Base-by-base conservation (phyloP, 2,113 vertebrate genomes). In the Phaethornis superciliosus region DNA sequence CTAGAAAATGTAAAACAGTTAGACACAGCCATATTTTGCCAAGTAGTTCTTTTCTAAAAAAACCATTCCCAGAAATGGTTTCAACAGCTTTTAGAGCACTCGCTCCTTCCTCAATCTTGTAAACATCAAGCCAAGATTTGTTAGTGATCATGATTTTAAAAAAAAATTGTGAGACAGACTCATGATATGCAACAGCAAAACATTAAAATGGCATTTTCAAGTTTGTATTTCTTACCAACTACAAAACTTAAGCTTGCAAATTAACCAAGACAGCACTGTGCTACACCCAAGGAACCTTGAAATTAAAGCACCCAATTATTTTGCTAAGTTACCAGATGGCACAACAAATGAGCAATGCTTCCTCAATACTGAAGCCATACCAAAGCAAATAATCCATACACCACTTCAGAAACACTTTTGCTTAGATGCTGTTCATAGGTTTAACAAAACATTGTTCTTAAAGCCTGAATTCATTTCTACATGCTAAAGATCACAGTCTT, bases 401-500 rank as follows among this genome's bases (percentile, higher is more conserved):
- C 27, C 49, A 32, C 65, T 80, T 62, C 46, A 76, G 26, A 72
- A 84, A 51, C 1, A 7, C 23, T 52, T 87, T 4, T 28, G 49
- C 74, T 77, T 12, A 69, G 23, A 55, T 11, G 67, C 24, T 58
- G n/a, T 22, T 68, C 7, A 7, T 4, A 71, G 49, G 56, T 68
- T 87, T 76, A 81, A 89, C 62, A 87, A 75, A 91, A 84, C 42
- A 28, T 27, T 46, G 16, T 24, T 81, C 72, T 71, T 32, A 33
- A 62, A 85, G 84, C n/a, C 49, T 55, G 40, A 95, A 92, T 84
- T 89, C 74, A 76, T 92, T 80, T 70, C 91, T 81, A 91, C 70
- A 55, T 69, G 65, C 86, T 89, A 49, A 85, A 76, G 74, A 91
- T 52, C 44, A 92, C 7, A 89, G 70, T 33, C 67, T 72, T 54